phyloP scores from a whole-genome alignment of 2,888 invertebrate species.

The Pseudococcus longispinus region DNA sequence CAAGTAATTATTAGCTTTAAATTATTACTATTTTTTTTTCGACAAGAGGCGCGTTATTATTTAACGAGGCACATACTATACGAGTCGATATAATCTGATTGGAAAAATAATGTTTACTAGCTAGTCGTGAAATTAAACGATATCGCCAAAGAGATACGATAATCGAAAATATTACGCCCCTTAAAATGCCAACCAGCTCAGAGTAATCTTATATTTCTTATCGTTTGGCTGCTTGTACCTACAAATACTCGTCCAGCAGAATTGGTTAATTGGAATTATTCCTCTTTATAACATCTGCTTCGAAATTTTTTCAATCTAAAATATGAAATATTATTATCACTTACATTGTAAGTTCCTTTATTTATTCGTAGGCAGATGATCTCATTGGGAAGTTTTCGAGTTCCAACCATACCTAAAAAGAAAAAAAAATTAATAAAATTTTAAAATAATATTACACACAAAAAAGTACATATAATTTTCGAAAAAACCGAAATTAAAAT shows the following conservation, averaged over 20 bases:
- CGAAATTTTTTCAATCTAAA: background rate
- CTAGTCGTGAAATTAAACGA: background rate
- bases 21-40: background rate
- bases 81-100: background rate
- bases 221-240: background rate
- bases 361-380: background rate
- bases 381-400: background rate
- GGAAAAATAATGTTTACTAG: background rate
- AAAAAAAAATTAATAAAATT: background rate
- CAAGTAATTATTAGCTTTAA: slow-evolving; percentile 5
- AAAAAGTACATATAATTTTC: background rate
- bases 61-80: background rate
- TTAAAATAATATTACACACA: background rate
- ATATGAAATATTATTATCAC: background rate
- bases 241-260: background rate
- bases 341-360: no score
- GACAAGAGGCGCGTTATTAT: background rate
- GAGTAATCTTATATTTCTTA: background rate
- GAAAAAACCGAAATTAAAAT: background rate
- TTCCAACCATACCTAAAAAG: background rate
- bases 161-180: slow-evolving; percentile 11
- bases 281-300: background rate
- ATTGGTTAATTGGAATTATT: background rate
- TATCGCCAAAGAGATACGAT: background rate
- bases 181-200: background rate